A percentile compares a stretch with the other conserved stretches of the same genome.
Evolutionary conservation across 2,113 vertebrate species (phyloP).

Genomic region (Campylomormyrus numenius): DNA sequence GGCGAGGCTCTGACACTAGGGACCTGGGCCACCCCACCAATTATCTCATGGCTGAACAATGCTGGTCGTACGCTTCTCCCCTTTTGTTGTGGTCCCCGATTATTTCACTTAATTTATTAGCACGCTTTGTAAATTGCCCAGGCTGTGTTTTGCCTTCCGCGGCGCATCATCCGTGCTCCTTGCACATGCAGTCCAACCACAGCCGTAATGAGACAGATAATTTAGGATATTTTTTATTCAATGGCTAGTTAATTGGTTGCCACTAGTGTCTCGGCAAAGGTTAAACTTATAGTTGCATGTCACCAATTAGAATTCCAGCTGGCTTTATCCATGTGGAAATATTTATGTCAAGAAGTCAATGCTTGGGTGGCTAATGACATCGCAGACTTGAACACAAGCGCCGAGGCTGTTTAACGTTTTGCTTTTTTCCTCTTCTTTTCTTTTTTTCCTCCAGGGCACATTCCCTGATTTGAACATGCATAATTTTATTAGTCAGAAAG

Average conservation of each 20-base stretch:
- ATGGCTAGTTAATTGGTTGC: conserved; percentile 69
- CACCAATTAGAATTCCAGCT: conserved; percentile 67
- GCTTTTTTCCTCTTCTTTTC: conserved; percentile 20
- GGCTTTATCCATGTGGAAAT: conserved; percentile 68
- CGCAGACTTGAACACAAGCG: conserved; percentile 45
- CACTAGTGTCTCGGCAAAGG: conserved; percentile 64
- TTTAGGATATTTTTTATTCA: conserved; percentile 66
- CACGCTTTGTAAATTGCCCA: conserved; percentile 18
- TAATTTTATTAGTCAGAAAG: conserved; percentile 53
- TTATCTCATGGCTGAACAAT: conserved; percentile 17
- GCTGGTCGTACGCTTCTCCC: neutral
- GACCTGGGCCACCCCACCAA: neutral
- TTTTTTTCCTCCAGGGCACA: conserved; percentile 4
- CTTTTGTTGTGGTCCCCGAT: conserved; percentile 13
- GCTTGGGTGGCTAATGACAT: conserved; percentile 65
- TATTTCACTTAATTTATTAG: conserved; percentile 23
- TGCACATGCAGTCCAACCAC: conserved; percentile 53
- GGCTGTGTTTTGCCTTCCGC: conserved; percentile 31
- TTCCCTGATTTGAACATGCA: conserved; percentile 39
- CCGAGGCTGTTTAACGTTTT: conserved; percentile 35
- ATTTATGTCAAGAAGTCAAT: conserved; percentile 64
- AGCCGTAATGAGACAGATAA: conserved; percentile 70
- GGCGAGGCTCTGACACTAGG: neutral
- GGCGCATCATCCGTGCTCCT: conserved; percentile 45
- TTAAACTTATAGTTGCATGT: conserved; percentile 68